Base-by-base conservation (phyloP, 2,797 vertebrate genomes). In the Sitta carolinensis region DNA sequence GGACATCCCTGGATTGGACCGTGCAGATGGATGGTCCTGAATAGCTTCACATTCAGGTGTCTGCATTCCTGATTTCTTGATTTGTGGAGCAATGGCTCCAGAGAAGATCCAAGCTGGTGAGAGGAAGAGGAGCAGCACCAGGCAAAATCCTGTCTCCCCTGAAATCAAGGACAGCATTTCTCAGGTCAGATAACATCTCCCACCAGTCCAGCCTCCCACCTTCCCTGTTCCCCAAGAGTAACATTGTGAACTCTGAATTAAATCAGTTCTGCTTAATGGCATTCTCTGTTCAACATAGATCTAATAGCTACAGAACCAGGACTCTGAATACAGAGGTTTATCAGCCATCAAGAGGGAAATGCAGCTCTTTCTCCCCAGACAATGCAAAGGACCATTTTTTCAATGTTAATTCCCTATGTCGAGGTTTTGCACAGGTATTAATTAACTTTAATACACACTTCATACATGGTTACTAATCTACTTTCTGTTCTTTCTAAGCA, bases 81-180 rank as follows among this genome's bases (percentile, higher is more conserved):
- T 58, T 43, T 2, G 0, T 27, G 34, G 23, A 5, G 1, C 15
- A 42, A n/a, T 22, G 72, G 40, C 50, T 57, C 23, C 62, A 86
- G 70, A 66, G 74, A 38, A 75, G 48, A 13, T 63, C 18, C 0
- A 2, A 81, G 16, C 25, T 36, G 30, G 20, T 79, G 51, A 57
- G 77, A 74, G 57, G 38, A 72, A 72, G 30, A 40, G n/a, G 48
- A 81, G 14, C 43, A 68, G 29, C 42, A 69, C 10, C 50, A 48
- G n/a, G 10, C 1, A 5, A 83, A 80, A 68, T 68, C 57, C 47
- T 0, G 0, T 42, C 42, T 67, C 18, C 32, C 7, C 5, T 0
- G 2, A 84, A 90, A 52, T 6, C 1, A 1, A 79, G 55, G 61
- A 55, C 48, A 77, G 22, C 50, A 29, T 91, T 94, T 70, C 68